Percentiles rank a stretch among this genome's conserved stretches.
Conservation (phyloP, 2,888 invertebrate genomes). For the Drosophila picticornis region DNA sequence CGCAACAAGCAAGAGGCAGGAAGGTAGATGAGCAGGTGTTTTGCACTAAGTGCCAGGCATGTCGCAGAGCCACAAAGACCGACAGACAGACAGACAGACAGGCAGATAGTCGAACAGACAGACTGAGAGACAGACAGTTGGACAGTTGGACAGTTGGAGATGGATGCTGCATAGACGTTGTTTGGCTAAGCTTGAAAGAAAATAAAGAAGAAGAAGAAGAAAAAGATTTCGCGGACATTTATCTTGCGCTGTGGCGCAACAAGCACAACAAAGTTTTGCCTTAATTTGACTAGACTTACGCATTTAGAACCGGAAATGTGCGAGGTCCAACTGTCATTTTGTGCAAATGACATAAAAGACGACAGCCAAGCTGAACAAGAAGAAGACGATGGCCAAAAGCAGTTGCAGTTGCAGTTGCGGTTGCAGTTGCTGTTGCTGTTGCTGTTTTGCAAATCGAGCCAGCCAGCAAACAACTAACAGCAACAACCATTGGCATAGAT, state of each 20-base stretch:
- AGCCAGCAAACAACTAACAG: not conserved
- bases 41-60: conserved; percentile 73
- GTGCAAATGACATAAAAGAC: conserved; percentile 80
- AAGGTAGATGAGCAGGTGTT: conserved; percentile 73
- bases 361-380: conserved; percentile 39
- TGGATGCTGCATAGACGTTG: conserved; percentile 17
- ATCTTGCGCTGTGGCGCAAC: conserved; percentile 4
- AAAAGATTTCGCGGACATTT: conserved; percentile 1
- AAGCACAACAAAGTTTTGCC: conserved; percentile 58
- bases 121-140: not conserved
- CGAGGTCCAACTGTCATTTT: conserved; percentile 72
- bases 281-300: conserved; percentile 81
- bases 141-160: conserved; percentile 26
- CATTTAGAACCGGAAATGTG: conserved; percentile 81
- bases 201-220: not conserved
- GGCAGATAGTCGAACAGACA: too few species aligned
- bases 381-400: conserved; percentile 29
- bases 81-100: not conserved
- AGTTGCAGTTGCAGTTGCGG: conserved; percentile 8
- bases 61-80: conserved; percentile 34
- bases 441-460: conserved; percentile 18
- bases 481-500: conserved; percentile 41
- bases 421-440: conserved; percentile 3
- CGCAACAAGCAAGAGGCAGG: conserved; percentile 31
- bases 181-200: conserved; percentile 18